Base-by-base conservation (phyloP, 2,888 invertebrate genomes). In the Caenorhabditis auriculariae region DNA sequence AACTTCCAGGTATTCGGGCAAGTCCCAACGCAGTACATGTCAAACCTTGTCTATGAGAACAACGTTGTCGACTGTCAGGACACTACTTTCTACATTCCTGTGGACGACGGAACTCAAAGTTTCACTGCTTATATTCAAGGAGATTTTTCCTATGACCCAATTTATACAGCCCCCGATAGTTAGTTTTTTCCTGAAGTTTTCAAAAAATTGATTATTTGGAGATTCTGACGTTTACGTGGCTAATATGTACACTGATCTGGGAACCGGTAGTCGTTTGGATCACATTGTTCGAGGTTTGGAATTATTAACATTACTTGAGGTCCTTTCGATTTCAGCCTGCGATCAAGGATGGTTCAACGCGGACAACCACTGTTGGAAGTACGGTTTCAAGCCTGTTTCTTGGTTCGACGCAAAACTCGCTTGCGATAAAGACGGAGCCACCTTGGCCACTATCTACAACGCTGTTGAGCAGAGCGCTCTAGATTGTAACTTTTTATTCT, bases 1-100 rank as follows among this genome's bases (percentile, higher is more conserved):
- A 12, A 19, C 15, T 15, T 23, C 7, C 48, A 46, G 44, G 44
- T 65, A 9, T 53, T 72, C 42, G 60, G 42, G 24, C 62, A 69
- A n/a, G 19, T 71, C n/a, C 66, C 70, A 9, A 66, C 70, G n/a
- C 45, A 55, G 28, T 71, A 70, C 47, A 54, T 51, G 43, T 60
- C 62, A 1, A 54, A 43, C 27, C 46, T 72, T 38, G 53, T 71
- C 29, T 67, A 57, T 47, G 68, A 71, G 49, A 56, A 64, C 37
- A 46, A 38, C 27, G 57, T 54, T 5, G 50, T 32, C 26, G 59
- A 66, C 38, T 74, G 73, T 39, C 43, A 65, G 12, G 56, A 62
- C 17, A 48, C 56, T 12, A 65, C 56, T 27, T 74, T 74, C 60
- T 74, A 71, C 44, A 54, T 74, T 39, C 74, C 74, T 12, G 59